Base-by-base conservation (phyloP, 2,797 vertebrate genomes). In the Mus spretus region DNA sequence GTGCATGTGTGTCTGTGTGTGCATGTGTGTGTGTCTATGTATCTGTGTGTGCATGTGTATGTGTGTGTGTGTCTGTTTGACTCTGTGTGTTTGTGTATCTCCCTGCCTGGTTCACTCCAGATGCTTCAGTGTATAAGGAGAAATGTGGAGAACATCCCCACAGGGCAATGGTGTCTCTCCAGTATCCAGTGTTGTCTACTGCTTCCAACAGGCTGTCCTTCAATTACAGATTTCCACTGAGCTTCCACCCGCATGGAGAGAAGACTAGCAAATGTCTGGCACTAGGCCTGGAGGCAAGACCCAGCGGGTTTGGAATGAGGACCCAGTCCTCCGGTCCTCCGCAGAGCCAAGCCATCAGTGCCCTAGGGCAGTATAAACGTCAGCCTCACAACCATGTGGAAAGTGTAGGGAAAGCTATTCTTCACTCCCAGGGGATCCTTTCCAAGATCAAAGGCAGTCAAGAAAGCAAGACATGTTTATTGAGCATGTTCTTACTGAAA, bases 221-320 rank as follows among this genome's bases (percentile, higher is more conserved):
- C 22, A 9, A 10, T 82, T 40, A 72, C 47, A 92, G 34, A 80
- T 34, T 67, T 50, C 77, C 81, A 15, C 44, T 53, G 70, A 83
- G 6, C 19, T 47, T 85, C 80, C 31, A 63, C 11, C 28, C 77
- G 15, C 37, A 13, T 13, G 57, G 31, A 90, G 86, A 65, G 61
- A 92, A 44, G 67, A 53, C 4, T 44, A 19, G 31, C n/a, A 28
- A 40, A 37, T 5, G 0, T 17, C 1, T 5, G 19, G 3, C 12
- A 9, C 28, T 67, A n/a, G 40, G 17, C 75, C 70, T 44, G 4
- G 14, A 83, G 78, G 12, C 63, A 15, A 0, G 6, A 24, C 57
- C 1, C 2, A 5, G 6, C 0, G 22, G 55, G 80, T 17, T n/a
- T 50, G 53, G 53, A 57, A 0, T 6, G 78, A n/a, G 0, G 24